phyloP scores from a whole-genome alignment of 2,797 vertebrate genomes.

The Phoxinus dragarum region DNA sequence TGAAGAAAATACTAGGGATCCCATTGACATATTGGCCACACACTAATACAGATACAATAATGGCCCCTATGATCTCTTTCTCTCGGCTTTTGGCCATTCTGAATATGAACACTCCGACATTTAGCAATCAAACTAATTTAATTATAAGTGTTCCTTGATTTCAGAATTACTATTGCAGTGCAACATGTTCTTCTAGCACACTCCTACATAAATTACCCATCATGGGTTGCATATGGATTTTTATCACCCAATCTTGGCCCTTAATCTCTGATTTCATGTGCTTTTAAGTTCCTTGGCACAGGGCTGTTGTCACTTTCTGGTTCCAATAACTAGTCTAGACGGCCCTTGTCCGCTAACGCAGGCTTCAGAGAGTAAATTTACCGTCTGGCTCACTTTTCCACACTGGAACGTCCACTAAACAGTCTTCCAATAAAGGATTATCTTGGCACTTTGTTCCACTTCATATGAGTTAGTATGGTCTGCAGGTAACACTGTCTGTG shows the following conservation, averaged over 20 bases:
- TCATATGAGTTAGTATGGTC: constrained; percentile 19
- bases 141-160: background rate
- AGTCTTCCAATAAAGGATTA: background rate
- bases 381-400: background rate
- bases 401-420: constrained; percentile 20
- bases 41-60: background rate
- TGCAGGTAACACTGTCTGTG: constrained; percentile 48
- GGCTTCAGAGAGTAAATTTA: background rate
- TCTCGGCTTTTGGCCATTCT: background rate
- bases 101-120: background rate
- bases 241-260: background rate
- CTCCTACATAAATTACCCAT: background rate
- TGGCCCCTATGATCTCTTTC: background rate
- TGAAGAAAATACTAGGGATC: background rate
- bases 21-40: background rate
- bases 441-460: constrained; percentile 16
- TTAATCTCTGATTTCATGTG: background rate
- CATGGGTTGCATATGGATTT: constrained; percentile 9
- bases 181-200: background rate
- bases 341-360: constrained; percentile 22
- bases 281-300: constrained; percentile 19
- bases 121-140: background rate
- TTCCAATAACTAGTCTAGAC: constrained; percentile 33
- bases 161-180: background rate
- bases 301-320: constrained; percentile 27